Evolutionary conservation across 53 echinoderm and acorn worm genomes (phyloP), one percentile per base, ranked within the genome.

Genomic region (Echinometra lucunter): DNA sequence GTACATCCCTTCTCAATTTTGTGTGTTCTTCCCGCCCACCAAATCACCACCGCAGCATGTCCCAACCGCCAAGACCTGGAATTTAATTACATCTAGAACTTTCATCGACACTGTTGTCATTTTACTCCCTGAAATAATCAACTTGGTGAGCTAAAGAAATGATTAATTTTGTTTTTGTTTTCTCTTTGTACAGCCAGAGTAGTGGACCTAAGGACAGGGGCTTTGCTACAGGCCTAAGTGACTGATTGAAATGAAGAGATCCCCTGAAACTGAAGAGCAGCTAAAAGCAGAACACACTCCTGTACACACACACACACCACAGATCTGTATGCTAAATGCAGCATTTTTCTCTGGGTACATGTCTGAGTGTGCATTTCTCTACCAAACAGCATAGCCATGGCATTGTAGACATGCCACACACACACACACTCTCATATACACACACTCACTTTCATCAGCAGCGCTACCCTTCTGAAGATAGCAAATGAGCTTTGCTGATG

Each of bases 401-500:
- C 21, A 78, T 38, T 35, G 78, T 42, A 78, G 38, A 42, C 38
- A 42, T 42, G 19, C 38, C 42, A 53, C 58, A 90, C 35, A 63
- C 35, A 58, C 58, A 90, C 58, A 90, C 57, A 60, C 57, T 57
- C 34, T 57, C 34, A 90, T n/a, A 90, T 42, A 63, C 66, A 90
- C 90, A 90, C 90, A 90, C 90, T 10, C 34, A 35, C 90, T 90
- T 66, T 40, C 66, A 57, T 58, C 58, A 58, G 58, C 58, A 58
- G 58, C 37, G 19, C 58, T 63, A 58, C 90, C 90, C 40, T 60
- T 40, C 90, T 53, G 44, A 92, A 44, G 92, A 92, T 92, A 92
- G 93, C 93, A 93, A 93, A 93, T 93, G 93, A 93, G 93, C 93
- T 93, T 60, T 56, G 80, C 93, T 93, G 93, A 49, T 93, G 93